Base-by-base conservation (phyloP, 1,140 invertebrate species). In the Sweltsa coloradensis region DNA sequence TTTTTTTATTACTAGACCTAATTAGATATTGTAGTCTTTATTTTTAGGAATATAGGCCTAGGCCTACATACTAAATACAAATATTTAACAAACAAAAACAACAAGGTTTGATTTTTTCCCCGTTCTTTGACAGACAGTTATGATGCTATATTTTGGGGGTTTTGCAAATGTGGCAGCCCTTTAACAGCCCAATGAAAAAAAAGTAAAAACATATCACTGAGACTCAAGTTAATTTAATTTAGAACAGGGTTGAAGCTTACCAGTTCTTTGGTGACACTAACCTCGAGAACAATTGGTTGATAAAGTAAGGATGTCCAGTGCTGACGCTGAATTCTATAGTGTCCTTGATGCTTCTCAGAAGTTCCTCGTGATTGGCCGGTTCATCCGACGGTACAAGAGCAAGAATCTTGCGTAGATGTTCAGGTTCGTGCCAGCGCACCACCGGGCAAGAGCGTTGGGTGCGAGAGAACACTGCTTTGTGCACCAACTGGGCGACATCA, bases 261-360 rank as follows among this genome's bases (percentile, higher is more conserved):
- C 29, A 31, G 9, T 31, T 11, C 29, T 11, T 31, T 24, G 11
- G 2, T 6, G 23, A 51, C 49, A 51, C 57, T 58, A 51, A 68
- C 66, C 72, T 68, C 21, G 61, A 67, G 53, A 67, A 72, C 0
- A 73, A 58, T 43, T 73, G 71, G 58, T 73, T 73, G 41, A 71
- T 62, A 51, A 73, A 72, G 55, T 69, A 65, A 9, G 68, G 69
- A 61, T 73, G 68, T 3, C 69, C 70, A 2, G 69, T 71, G 54
- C 72, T 70, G 31, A 73, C 68, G 54, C 71, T 73, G 55, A 63
- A 69, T 27, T 64, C 61, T 5, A 71, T 60, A 16, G 67, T 63
- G 29, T 67, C 57, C 34, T 61, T 50, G 13, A 71, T 55, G 13
- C 64, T 43, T 7, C 55, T 23, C 24, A 73, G 29, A 11, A 74